A percentile compares a stretch with the other conserved stretches of the same genome.
These are phyloP conservation scores for Sussaba pulchella DNA, from an alignment of 2,888 invertebrate species.

Conservation along the genomic window DNA sequence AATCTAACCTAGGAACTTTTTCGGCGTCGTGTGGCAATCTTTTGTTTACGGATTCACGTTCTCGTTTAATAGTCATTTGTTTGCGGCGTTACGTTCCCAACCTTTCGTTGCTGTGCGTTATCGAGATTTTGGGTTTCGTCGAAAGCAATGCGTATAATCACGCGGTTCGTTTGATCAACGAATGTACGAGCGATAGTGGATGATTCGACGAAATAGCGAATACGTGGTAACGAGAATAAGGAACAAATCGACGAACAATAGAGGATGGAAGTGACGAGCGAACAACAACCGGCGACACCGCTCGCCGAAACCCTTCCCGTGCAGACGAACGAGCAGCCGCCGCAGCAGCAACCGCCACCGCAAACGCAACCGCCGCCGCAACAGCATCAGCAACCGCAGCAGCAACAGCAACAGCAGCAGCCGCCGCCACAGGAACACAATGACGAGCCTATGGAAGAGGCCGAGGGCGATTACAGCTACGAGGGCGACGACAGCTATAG, in stretches of 20 bases:
- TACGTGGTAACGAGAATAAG: conserved; percentile 64
- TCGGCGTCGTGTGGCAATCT: conserved; percentile 66
- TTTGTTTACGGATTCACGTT: conserved; percentile 71
- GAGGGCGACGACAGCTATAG: conserved; percentile 83
- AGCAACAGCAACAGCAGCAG: conserved; percentile 31
- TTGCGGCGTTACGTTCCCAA: conserved; percentile 71
- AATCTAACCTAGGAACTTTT: conserved; percentile 32
- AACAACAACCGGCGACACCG: conserved; percentile 70
- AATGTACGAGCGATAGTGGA: neutral
- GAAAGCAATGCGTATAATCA: conserved; percentile 16
- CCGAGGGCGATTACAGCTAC: conserved; percentile 81
- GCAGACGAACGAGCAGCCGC: conserved; percentile 41
- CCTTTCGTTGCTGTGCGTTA: neutral
- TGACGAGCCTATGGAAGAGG: conserved; percentile 80
- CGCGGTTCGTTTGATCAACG: conserved; percentile 58
- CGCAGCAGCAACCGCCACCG: conserved; percentile 45
- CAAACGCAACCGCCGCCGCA: conserved; percentile 35
- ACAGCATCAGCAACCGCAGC: conserved; percentile 23
- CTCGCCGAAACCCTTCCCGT: conserved; percentile 49
- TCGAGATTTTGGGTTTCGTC: neutral
- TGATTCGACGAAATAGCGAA: conserved; percentile 64
- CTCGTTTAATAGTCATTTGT: conserved; percentile 74
- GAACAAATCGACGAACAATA: conserved; percentile 41
- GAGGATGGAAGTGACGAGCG: conserved; percentile 59
- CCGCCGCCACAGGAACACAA: conserved; percentile 75